A percentile compares a stretch with the other conserved stretches of the same genome.
phyloP scores from a whole-genome alignment of 2,888 invertebrate species.

The Chrysotoxum bicinctum region DNA sequence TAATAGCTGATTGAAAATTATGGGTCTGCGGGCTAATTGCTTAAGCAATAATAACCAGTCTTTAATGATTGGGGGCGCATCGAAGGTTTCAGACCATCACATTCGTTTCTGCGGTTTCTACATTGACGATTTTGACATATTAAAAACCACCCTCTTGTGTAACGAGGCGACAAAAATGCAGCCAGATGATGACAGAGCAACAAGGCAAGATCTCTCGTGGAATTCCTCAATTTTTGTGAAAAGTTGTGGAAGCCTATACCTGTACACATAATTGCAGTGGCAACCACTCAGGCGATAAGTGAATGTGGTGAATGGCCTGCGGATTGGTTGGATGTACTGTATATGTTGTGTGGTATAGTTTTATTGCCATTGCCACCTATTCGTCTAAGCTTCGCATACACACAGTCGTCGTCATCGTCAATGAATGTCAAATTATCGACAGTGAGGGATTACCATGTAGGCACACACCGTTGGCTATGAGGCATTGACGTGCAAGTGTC shows the following conservation, averaged over 20 bases:
- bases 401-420: conserved; percentile 37
- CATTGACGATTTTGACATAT: conserved; percentile 50
- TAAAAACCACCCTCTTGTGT: conserved; percentile 22
- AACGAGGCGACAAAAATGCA: conserved; percentile 47
- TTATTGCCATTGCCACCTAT: conserved; percentile 43
- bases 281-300: conserved; percentile 60
- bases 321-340: conserved; percentile 48
- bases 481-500: conserved; percentile 42
- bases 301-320: conserved; percentile 68
- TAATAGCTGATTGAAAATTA: conserved; percentile 31
- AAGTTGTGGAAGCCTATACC: conserved; percentile 51
- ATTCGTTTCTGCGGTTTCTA: conserved; percentile 48
- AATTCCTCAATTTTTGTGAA: conserved; percentile 33
- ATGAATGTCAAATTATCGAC: conserved; percentile 70
- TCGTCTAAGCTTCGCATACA: conserved; percentile 22
- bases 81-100: conserved; percentile 30
- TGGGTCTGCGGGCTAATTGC: conserved; percentile 50
- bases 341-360: conserved; percentile 26
- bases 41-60: conserved; percentile 31
- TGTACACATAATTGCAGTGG: conserved; percentile 36
- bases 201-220: conserved; percentile 4
- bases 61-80: conserved; percentile 42
- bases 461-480: conserved; percentile 53
- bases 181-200: conserved; percentile 51
- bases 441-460: conserved; percentile 52